Conservation (phyloP, 2,888 invertebrate species). For the Himalopsyche japonica region DNA sequence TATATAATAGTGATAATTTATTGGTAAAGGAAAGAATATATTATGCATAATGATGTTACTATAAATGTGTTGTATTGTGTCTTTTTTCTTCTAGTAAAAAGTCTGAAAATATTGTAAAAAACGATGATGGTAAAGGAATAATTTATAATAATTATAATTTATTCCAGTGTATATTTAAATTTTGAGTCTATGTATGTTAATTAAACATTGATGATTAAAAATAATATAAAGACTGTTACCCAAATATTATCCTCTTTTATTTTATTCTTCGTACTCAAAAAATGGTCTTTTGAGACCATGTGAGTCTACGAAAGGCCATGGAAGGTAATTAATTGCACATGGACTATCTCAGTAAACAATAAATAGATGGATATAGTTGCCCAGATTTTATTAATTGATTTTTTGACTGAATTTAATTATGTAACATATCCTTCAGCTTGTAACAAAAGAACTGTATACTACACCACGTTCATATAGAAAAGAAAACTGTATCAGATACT, state of each 20-base stretch:
- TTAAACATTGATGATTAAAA: slow-evolving; percentile 26
- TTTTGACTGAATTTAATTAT: too few species aligned
- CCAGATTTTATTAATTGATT: too few species aligned
- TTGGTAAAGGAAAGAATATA: not conserved
- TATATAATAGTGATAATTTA: not conserved
- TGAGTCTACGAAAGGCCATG: too few species aligned
- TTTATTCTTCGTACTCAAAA: too few species aligned
- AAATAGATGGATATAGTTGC: too few species aligned
- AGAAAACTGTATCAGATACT: too few species aligned
- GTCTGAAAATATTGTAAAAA: slow-evolving; percentile 33
- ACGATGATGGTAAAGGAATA: slow-evolving; percentile 19
- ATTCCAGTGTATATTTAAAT: slow-evolving; percentile 22
- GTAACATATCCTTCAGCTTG: too few species aligned
- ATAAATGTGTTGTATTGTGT: slow-evolving; percentile 14
- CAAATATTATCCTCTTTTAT: not conserved
- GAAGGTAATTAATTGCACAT: too few species aligned
- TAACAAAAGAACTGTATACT: too few species aligned
- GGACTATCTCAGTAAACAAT: too few species aligned
- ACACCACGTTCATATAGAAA: too few species aligned
- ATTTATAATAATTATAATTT: slow-evolving; percentile 14
- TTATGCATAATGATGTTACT: not conserved
- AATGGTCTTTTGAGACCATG: too few species aligned
- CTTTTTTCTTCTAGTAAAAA: slow-evolving; percentile 35
- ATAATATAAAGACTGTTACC: slow-evolving; percentile 40
- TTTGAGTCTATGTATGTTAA: slow-evolving; percentile 37